Evolutionary conservation across 2,888 invertebrate species (phyloP), one percentile per base, ranked within the genome.

Genomic region (Noctua pronuba): DNA sequence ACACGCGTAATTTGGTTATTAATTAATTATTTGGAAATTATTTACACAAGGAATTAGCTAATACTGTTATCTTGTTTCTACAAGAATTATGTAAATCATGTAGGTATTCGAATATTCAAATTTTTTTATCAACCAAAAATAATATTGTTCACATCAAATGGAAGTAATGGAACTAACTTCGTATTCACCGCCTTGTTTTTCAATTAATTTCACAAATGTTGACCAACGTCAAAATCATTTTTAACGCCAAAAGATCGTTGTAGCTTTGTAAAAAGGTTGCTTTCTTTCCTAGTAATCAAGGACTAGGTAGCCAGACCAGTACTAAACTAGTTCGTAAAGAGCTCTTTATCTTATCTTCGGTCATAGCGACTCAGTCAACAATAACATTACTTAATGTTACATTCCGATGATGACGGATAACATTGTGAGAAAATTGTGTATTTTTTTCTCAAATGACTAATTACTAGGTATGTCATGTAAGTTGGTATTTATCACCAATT

Each of bases 291-390:
- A 60, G 31, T 21, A 62, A 35, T 62, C 62, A 10, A 21, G 21
- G 21, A 31, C 28, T 60, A 55, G 31, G 18, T 31, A 21, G 3
- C 31, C 1, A 62, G 21, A 62, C 31, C 21, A 31, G 31, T 38
- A 65, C 1, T 8, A 64, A 82, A 78, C 24, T 10, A 65, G 62
- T 35, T 71, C 46, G 31, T 73, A 71, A 81, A 78, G 46, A 73
- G 24, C 60, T 74, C 55, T 70, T 81, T 82, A 86, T 88, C 86
- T 87, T 65, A 87, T 88, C 79, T 52, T 35, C 44, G 49, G 58
- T n/a, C 71, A 62, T 60, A 88, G 82, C 38, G 67, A 71, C 52
- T 21, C 13, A 4, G 86, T 84, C 62, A 78, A 86, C 79, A 84
- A 75, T 78, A 73, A 84, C 71, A 73, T 84, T 72, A 78, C 69